Evolutionary conservation across 1,140 invertebrate species (phyloP).

Genomic region (Hyles euphorbiae): DNA sequence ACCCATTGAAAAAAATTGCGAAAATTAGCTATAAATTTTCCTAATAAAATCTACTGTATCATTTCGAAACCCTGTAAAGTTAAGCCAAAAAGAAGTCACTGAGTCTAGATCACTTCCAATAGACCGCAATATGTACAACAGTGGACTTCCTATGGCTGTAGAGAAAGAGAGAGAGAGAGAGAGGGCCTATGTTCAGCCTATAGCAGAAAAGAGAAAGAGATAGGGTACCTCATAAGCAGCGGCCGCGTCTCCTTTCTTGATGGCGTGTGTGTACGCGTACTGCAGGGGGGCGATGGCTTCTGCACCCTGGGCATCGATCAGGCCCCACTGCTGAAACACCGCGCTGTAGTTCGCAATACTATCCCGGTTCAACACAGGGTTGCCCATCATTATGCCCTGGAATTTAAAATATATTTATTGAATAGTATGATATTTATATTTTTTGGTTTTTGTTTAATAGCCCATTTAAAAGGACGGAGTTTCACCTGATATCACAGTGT

Average conservation of each 20-base stretch:
- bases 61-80: too few species aligned
- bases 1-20: too few species aligned
- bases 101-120: too few species aligned
- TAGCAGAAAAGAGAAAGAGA: too few species aligned
- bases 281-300: slow-evolving; percentile 34
- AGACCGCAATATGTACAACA: too few species aligned
- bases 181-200: too few species aligned
- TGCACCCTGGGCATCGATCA: slow-evolving; percentile 68
- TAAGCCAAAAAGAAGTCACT: too few species aligned
- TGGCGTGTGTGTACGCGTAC: slow-evolving; percentile 31
- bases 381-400: slow-evolving; percentile 79
- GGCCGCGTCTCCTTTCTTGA: slow-evolving; percentile 21
- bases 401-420: not conserved
- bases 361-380: slow-evolving; percentile 79
- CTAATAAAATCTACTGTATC: too few species aligned
- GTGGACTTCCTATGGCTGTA: too few species aligned
- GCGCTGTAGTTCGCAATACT: slow-evolving; percentile 77
- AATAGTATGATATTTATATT: not conserved
- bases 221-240: slow-evolving; percentile 26
- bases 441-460: not conserved
- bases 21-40: too few species aligned
- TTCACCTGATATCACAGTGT: too few species aligned
- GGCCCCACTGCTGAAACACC: slow-evolving; percentile 78
- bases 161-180: too few species aligned
- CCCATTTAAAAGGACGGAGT: not conserved